Evolutionary conservation across 1,140 invertebrate genomes (phyloP).

Genomic region (Drosophila suzukii): DNA sequence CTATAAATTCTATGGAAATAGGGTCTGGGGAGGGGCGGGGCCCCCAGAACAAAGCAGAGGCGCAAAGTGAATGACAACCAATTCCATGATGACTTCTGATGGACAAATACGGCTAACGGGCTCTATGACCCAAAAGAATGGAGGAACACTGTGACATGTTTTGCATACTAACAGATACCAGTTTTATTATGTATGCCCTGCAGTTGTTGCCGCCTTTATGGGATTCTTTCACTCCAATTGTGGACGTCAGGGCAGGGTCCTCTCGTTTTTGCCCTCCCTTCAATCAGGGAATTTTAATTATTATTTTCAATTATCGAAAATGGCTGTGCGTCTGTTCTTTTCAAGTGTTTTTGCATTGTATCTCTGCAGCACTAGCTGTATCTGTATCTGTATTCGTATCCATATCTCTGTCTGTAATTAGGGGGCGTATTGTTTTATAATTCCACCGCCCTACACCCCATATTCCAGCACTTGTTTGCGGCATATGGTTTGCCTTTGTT

Average conservation of each 20-base stretch:
- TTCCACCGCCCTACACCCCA: conserved; percentile 5
- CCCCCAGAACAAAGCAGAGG: conserved; percentile 19
- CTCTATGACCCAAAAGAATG: conserved; percentile 59
- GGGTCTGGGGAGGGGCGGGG: conserved; percentile 2
- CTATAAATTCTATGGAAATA: conserved; percentile 52
- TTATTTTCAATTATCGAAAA: conserved; percentile 84
- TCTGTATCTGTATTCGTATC: conserved; percentile 38
- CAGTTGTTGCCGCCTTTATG: conserved; percentile 54
- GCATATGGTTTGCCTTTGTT: conserved; percentile 60
- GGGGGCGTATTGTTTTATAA: conserved; percentile 63
- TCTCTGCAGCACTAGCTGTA: conserved; percentile 28
- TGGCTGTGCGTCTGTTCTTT: conserved; percentile 63
- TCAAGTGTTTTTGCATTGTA: conserved; percentile 62
- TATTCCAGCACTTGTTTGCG: conserved; percentile 32
- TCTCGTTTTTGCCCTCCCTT: conserved; percentile 9
- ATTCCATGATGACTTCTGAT: conserved; percentile 62
- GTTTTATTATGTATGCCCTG: conserved; percentile 56
- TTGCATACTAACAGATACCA: conserved; percentile 73
- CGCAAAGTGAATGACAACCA: conserved; percentile 54
- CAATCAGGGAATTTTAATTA: conserved; percentile 84
- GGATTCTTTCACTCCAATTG: conserved; percentile 72
- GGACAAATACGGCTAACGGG: conserved; percentile 77
- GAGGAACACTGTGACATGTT: conserved; percentile 45
- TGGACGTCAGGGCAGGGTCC: conserved; percentile 55
- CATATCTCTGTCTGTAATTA: conserved; percentile 58